These are phyloP conservation scores for Orussus abietinus DNA, from an alignment of 1,140 invertebrate species.

Conservation along the genomic window DNA sequence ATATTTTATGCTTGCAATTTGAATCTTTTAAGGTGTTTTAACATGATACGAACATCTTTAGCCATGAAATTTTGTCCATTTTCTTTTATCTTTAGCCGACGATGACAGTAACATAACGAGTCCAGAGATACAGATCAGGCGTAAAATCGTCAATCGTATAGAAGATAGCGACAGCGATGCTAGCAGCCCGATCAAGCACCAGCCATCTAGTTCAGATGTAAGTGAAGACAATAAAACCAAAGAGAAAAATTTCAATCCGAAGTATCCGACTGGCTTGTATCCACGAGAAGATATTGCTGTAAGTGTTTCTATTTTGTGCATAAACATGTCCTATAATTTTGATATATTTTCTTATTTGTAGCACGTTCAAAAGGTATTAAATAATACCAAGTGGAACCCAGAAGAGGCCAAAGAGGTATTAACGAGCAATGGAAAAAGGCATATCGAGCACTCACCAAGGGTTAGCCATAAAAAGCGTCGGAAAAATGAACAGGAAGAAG, in stretches of 20 bases:
- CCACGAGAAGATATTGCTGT: slow-evolving; percentile 32
- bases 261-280: slow-evolving; percentile 35
- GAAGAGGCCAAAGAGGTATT: slow-evolving; percentile 29
- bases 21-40: no score
- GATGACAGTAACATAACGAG: slow-evolving; percentile 38
- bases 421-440: slow-evolving; percentile 24
- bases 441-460: slow-evolving; percentile 20
- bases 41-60: no score
- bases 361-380: slow-evolving; percentile 31
- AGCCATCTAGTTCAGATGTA: slow-evolving; percentile 17
- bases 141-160: slow-evolving; percentile 42
- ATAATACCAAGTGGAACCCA: slow-evolving; percentile 36
- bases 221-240: slow-evolving; percentile 27
- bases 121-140: slow-evolving; percentile 32
- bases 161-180: slow-evolving; percentile 46
- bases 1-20: no score
- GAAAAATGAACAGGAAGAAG: slow-evolving; percentile 35
- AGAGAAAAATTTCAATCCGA: slow-evolving; percentile 36
- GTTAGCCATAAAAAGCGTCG: slow-evolving; percentile 32
- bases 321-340: not conserved
- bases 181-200: slow-evolving; percentile 27
- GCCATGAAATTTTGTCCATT: not conserved
- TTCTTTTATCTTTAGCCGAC: slow-evolving; percentile 28
- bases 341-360: slow-evolving; percentile 16
- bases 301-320: slow-evolving; percentile 8